A percentile compares a stretch with the other conserved stretches of the same genome.
Evolutionary conservation across 2,888 invertebrate species (phyloP).

Genomic region (Operophtera brumata): DNA sequence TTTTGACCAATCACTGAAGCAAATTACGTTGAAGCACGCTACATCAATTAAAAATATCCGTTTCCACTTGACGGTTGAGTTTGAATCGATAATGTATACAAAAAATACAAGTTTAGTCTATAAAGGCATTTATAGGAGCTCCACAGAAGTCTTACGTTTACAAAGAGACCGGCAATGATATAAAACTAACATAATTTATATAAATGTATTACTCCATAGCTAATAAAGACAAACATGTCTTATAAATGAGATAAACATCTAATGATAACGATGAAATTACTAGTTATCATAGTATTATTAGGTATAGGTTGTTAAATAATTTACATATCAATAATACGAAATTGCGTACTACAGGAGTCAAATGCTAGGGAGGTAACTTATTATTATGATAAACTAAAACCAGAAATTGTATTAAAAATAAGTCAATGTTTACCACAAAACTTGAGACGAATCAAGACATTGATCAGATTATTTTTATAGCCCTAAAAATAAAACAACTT

Average conservation of each 20-base stretch:
- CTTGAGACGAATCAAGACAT: slow-evolving; percentile 4
- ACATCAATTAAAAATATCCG: slow-evolving; percentile 21
- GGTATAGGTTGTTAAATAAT: slow-evolving; percentile 8
- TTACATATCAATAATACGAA: not conserved
- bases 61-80: slow-evolving; percentile 23
- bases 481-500: slow-evolving; percentile 13
- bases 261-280: slow-evolving; percentile 16
- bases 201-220: not conserved
- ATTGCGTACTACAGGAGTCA: slow-evolving; percentile 19
- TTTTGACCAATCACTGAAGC: slow-evolving; percentile 10
- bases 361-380: not conserved
- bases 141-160: slow-evolving; percentile 1
- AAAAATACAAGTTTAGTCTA: slow-evolving; percentile 16
- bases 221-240: not conserved
- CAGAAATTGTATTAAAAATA: not conserved
- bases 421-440: not conserved
- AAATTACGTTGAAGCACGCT: slow-evolving; percentile 19
- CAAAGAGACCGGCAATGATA: slow-evolving; percentile 4
- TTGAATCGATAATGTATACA: slow-evolving; percentile 20
- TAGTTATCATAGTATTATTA: slow-evolving; percentile 11
- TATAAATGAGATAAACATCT: slow-evolving; percentile 3
- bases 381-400: not conserved
- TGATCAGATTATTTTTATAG: not conserved
- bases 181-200: not conserved
- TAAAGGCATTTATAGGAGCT: not conserved